Evolutionary conservation across 2,113 vertebrate species (phyloP).

Genomic region (Nicator chloris): DNA sequence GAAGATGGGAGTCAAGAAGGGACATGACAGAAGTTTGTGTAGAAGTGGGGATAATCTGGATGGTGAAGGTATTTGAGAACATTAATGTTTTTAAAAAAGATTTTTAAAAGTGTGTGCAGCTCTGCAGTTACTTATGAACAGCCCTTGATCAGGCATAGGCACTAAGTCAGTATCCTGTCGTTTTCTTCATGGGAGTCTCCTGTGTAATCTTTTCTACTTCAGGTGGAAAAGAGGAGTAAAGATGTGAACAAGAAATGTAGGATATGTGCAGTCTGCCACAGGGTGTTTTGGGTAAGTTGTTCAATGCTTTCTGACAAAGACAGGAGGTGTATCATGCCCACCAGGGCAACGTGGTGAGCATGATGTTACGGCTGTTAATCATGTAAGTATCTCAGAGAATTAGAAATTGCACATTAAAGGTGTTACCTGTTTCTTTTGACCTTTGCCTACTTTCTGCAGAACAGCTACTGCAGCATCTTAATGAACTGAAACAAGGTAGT

Average conservation of each 20-base stretch:
- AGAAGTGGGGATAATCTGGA: not conserved
- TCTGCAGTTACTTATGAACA: not conserved
- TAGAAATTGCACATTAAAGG: not conserved
- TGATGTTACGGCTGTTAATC: not conserved
- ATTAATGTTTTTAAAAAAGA: not conserved
- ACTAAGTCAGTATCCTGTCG: not conserved
- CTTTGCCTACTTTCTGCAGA: not conserved
- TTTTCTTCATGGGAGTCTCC: not conserved
- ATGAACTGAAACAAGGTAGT: not conserved
- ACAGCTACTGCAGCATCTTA: not conserved
- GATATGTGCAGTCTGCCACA: not conserved
- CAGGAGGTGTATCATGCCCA: not conserved
- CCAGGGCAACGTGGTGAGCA: not conserved
- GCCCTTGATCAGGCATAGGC: not conserved
- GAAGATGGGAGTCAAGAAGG: constrained; percentile 46
- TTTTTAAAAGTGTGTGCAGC: not conserved
- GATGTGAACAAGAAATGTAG: not conserved
- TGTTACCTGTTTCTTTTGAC: not conserved
- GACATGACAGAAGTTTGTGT: constrained; percentile 22
- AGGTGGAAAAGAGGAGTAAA: not conserved
- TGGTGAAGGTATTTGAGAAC: not conserved
- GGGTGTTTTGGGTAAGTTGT: not conserved
- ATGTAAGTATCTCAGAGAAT: not conserved
- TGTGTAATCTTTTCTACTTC: not conserved
- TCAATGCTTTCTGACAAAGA: not conserved